Base-by-base conservation (phyloP, 2,113 vertebrate species). In the Piprites chloris region DNA sequence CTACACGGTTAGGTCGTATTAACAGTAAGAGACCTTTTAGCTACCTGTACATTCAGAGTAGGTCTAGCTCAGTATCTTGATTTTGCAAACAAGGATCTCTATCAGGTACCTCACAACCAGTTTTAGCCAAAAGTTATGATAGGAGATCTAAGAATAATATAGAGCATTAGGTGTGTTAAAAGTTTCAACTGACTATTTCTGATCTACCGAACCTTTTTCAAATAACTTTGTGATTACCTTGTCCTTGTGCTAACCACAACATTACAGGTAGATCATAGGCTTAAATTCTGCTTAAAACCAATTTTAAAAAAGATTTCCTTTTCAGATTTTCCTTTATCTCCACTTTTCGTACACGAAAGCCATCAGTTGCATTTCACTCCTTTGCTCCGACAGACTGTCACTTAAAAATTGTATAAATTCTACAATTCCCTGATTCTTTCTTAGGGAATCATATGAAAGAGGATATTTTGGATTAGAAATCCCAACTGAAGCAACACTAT, bases 401-500 rank as follows among this genome's bases (percentile, higher is more conserved):
- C 50, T 85, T 61, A 87, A 76, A 46, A 66, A 65, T 41, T 53
- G 26, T n/a, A 0, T 17, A 61, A 46, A 1, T 52, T 41, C 58
- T 73, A 65, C 42, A 77, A 9, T 66, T 79, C 69, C 49, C 81
- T 71, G 32, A 75, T 73, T 95, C 35, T 81, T 93, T 92, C 33
- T n/a, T 76, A 55, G 39, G 26, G 13, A 85, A 83, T 42, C 66
- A 72, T 41, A 88, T 24, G 67, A 96, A 97, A 98, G 78, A 95
- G 91, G 96, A 97, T 96, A 97, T 95, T 97, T 88, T 85, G 68
- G 86, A 95, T 96, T 95, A 96, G 95, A 98, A 98, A 96, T 97
- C 96, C 62, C 91, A 97, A 95, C 75, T 87, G 94, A 98, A 97
- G 94, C 97, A 98, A 98, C 97, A 97, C 94, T 66, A 96, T 98